Evolutionary conservation across 1,140 invertebrate species (phyloP), one percentile per base, ranked within the genome.

Genomic region (Hylaeus volcanicus): DNA sequence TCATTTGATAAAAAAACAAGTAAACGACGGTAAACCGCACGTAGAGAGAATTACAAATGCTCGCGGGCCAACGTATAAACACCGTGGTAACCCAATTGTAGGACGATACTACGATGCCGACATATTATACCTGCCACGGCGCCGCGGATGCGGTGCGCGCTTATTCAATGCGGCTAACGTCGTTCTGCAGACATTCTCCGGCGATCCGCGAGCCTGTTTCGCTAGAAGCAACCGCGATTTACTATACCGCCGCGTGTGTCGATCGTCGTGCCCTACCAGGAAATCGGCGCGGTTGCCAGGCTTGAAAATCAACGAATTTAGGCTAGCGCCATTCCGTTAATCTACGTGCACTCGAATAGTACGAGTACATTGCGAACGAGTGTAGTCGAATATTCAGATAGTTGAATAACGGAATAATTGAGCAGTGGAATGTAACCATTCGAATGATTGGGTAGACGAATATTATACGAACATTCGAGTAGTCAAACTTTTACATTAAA

Each of bases 21-120:
- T 51, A 51, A 51, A 51, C 51, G 51, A 8, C 9, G 51, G 51
- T 51, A 11, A 51, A 51, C 51, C 51, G 51, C 51, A 9, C 6
- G 51, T 9, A 9, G 0, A 9, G 8, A 2, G 51, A 51, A 51
- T 51, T 51, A 51, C 9, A 51, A 51, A 51, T 11, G 51, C 9
- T 9, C 43, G 43, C 43, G 43, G 11, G 51, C 8, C 43, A 66
- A 66, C 39, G 64, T 43, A 39, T 51, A 26, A n/a, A 66, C 65
- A 69, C n/a, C 11, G 45, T 55, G 48, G 45, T 69, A 53, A 69
- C 68, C 68, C n/a, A 55, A 69, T 55, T 69, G n/a, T n/a, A n/a
- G 51, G 45, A 51, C 51, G 51, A 51, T 51, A 51, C 51, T 11
- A 11, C 2, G 51, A 51, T 51, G 51, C 51, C 51, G 53, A 14